Conservation (phyloP, 2,888 invertebrate genomes). For the Emmelina monodactyla region DNA sequence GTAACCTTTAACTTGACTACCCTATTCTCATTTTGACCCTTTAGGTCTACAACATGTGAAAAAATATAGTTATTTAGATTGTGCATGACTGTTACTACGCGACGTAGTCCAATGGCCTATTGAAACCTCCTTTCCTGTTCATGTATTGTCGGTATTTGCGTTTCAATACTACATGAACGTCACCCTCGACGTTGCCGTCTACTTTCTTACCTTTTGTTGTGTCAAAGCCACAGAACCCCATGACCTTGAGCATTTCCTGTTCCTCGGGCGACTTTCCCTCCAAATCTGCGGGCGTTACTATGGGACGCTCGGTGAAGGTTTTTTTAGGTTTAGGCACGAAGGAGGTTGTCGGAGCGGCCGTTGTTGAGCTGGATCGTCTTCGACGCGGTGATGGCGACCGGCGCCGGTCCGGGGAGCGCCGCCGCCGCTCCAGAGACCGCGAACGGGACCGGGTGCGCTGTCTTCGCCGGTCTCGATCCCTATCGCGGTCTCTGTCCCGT, state of each 20-base stretch:
- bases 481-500: constrained; percentile 38
- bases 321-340: constrained; percentile 44
- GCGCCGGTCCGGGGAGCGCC: constrained; percentile 50
- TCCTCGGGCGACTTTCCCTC: constrained; percentile 91
- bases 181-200: constrained; percentile 92
- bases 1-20: background rate
- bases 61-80: constrained; percentile 2
- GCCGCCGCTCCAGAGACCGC: constrained; percentile 44
- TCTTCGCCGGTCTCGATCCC: constrained; percentile 48
- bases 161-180: constrained; percentile 94
- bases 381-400: constrained; percentile 28
- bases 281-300: constrained; percentile 82
- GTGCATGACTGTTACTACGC: constrained; percentile 59
- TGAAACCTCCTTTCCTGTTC: constrained; percentile 99
- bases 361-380: constrained; percentile 40
- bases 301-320: constrained; percentile 66
- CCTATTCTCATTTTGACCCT: background rate
- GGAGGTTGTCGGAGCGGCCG: constrained; percentile 41
- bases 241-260: constrained; percentile 92
- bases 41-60: constrained; percentile 11
- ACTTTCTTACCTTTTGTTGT: constrained; percentile 97
- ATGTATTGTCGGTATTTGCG: constrained; percentile 98
- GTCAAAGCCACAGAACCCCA: constrained; percentile 97
- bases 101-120: constrained; percentile 96
- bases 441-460: constrained; percentile 49